Evolutionary conservation across 2,888 invertebrate species (phyloP), one percentile per base, ranked within the genome.

Genomic region (Phyllotreta cruciferae): DNA sequence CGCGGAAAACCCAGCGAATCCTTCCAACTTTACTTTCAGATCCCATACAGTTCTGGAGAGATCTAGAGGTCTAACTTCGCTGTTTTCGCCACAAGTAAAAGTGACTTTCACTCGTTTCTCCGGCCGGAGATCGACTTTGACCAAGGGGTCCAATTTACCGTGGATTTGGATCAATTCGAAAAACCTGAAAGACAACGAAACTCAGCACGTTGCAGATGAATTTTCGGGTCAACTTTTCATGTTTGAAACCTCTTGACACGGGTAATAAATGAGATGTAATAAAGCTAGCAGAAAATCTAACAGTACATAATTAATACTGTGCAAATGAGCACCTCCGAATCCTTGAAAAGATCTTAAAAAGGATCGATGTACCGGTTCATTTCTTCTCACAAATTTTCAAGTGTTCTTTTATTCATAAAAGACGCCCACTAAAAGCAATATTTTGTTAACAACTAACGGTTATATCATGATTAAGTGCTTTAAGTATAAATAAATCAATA

Each of bases 121-220:
- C 6, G 93, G 92, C 77, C 91, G 84, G 73, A 97, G 85, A 83
- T 93, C 92, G 47, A 97, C 89, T 70, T 94, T 90, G 57, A 94
- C 94, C 73, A 97, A 83, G 0, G 95, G 96, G 81, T 95, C 92
- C 63, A 97, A 85, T 80, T 93, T 90, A 56, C 97, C 97, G 80
- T 97, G 94, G 67, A 91, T 88, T 49, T 86, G 86, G 45, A 93
- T 86, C 69, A 97, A 83, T 80, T 96, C 94, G 78, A 87, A 86
- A 79, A 92, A 94, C 78, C 92, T 92, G 81, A 14, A 82, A 82
- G 67, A 66, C 66, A 66, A 66, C 35, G 42, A 24, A 60, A 49
- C n/a, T 45, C 35, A 52, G 24, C 52, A 52, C 6, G 1, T 24
- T 13, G 13, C 24, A 24, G 24, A 24, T 24, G 24, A 24, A 3